Conservation (phyloP, 1,140 invertebrate species). For the Gryon sp. region DNA sequence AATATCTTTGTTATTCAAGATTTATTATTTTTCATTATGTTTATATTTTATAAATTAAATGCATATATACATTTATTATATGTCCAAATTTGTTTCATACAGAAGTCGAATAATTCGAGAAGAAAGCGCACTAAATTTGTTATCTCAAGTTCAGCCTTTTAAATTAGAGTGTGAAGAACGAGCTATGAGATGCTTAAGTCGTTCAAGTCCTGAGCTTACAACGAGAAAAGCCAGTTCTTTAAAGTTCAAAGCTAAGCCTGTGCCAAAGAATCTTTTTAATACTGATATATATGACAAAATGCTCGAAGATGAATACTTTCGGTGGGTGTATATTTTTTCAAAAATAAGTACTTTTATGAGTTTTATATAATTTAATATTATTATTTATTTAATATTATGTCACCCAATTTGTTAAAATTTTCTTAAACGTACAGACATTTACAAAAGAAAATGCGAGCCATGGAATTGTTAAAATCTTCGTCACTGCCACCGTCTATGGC, state of each 20-base stretch:
- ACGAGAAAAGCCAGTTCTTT: slow-evolving; percentile 66
- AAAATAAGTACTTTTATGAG: no score
- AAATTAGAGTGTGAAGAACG: slow-evolving; percentile 75
- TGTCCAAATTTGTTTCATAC: no score
- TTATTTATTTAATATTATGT: no score
- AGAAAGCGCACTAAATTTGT: slow-evolving; percentile 74
- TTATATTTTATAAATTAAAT: background rate
- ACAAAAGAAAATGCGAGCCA: slow-evolving; percentile 84
- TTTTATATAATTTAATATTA: slow-evolving; percentile 8
- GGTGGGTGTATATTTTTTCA: slow-evolving; percentile 75
- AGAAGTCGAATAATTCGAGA: slow-evolving; percentile 76
- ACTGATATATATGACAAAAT: slow-evolving; percentile 85
- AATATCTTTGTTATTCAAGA: background rate
- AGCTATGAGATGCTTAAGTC: slow-evolving; percentile 75
- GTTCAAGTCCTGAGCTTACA: slow-evolving; percentile 81
- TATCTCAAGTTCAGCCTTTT: slow-evolving; percentile 82
- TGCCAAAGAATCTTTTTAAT: slow-evolving; percentile 85
- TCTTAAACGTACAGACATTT: no score
- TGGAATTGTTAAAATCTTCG: slow-evolving; percentile 84
- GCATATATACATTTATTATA: slow-evolving; percentile 9
- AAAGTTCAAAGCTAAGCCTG: slow-evolving; percentile 83
- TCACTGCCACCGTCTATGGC: slow-evolving; percentile 86
- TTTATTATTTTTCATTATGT: slow-evolving; percentile 7
- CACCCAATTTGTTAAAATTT: no score
- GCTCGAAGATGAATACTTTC: slow-evolving; percentile 85